phyloP scores from a whole-genome alignment of 2,113 vertebrate species.

The Bolborhynchus lineola region DNA sequence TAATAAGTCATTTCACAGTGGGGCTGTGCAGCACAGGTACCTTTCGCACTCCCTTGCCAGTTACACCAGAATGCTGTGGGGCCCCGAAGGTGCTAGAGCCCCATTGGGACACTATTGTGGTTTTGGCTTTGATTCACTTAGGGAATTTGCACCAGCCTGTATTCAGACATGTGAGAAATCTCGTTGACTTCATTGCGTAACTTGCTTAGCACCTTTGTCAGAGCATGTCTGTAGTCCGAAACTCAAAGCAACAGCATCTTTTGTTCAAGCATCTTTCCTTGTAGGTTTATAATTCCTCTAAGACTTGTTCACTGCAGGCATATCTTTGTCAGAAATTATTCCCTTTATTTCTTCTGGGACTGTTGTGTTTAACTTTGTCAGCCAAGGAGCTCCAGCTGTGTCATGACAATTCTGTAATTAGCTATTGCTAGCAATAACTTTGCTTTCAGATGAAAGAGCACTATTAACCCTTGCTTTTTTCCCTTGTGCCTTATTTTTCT shows the following conservation, averaged over 20 bases:
- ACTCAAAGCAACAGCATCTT: neutral
- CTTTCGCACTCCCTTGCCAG: neutral
- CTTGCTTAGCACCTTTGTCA: neutral
- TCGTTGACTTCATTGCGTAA: neutral
- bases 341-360: neutral
- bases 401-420: neutral
- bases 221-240: neutral
- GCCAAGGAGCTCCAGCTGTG: neutral
- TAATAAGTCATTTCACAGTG: fast-evolving
- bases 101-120: fast-evolving
- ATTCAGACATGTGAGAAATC: neutral
- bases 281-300: neutral
- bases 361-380: neutral
- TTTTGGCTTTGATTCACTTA: neutral
- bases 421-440: neutral
- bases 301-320: neutral
- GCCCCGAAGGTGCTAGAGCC: neutral
- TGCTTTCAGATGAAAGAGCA: neutral
- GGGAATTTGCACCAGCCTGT: neutral
- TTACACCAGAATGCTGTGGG: fast-evolving
- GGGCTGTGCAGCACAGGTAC: fast-evolving
- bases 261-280: neutral
- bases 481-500: neutral
- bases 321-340: neutral
- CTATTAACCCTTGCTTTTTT: neutral